Percentiles rank a stretch among this genome's conserved stretches.
Evolutionary conservation across 2,888 invertebrate species (phyloP).

Genomic region (Calliopum simillimum): DNA sequence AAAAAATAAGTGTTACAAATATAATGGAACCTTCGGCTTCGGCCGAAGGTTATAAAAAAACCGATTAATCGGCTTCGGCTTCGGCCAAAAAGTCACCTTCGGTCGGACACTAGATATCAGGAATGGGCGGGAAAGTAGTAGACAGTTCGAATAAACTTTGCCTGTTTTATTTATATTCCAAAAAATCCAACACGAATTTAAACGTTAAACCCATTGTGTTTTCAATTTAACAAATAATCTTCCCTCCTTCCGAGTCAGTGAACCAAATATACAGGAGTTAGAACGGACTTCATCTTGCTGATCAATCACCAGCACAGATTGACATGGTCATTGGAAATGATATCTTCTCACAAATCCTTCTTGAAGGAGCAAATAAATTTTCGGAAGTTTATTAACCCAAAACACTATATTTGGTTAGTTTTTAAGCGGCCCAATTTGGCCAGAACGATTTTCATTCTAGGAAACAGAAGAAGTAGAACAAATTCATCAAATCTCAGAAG

Average conservation of each 20-base stretch:
- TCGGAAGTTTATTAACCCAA: not conserved
- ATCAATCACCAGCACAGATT: conserved; percentile 8
- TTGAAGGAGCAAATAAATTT: not conserved
- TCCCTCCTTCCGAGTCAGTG: not conserved
- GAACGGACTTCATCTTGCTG: not conserved
- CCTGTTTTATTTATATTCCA: not conserved
- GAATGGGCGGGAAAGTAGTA: conserved; percentile 6
- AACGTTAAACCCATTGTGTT: not conserved
- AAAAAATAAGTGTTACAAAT: no score
- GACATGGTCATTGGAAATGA: conserved; percentile 1
- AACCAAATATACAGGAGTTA: not conserved
- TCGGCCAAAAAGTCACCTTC: no score
- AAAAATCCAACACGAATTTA: not conserved
- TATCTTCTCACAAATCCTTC: not conserved
- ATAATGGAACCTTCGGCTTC: no score
- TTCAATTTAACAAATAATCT: not conserved
- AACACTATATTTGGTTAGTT: not conserved
- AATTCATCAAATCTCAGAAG: not conserved
- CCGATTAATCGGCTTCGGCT: no score
- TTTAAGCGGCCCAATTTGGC: not conserved
- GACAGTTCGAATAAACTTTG: conserved; percentile 29
- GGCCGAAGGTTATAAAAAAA: no score
- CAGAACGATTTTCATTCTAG: not conserved
- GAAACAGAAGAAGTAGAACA: not conserved
- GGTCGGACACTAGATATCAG: conserved; percentile 25